A percentile compares a stretch with the other conserved stretches of the same genome.
Evolutionary conservation across 53 echinoderm and acorn worm species (phyloP).

Genomic region (Stichopus horrens): DNA sequence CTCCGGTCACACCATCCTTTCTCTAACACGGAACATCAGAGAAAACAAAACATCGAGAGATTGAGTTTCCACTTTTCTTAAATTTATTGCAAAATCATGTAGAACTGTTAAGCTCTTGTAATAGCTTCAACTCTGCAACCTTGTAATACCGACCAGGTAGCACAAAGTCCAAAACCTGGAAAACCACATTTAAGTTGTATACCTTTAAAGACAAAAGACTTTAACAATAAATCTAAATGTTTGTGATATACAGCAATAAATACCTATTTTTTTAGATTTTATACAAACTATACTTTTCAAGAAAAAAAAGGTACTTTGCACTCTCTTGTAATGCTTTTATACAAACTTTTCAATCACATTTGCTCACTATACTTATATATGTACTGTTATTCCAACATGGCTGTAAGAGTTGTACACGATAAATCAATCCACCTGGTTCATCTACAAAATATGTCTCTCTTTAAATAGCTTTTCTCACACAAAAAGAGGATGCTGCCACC

Average conservation of each 20-base stretch:
- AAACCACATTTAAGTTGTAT: conserved; percentile 12
- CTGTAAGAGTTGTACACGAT: background rate
- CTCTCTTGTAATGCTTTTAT: background rate
- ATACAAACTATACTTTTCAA: background rate
- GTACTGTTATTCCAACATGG: background rate
- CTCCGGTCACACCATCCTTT: no score
- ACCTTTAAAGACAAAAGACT: background rate
- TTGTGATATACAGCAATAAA: conserved; percentile 7
- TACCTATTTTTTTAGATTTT: background rate
- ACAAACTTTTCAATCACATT: conserved; percentile 1
- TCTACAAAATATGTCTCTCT: no score
- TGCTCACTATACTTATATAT: background rate
- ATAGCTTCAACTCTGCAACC: conserved; percentile 8
- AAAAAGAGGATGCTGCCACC: no score
- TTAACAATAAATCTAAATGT: background rate
- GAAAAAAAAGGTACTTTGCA: background rate
- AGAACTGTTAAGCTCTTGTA: background rate
- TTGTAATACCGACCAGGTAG: background rate
- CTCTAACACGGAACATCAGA: no score
- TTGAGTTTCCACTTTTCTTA: background rate
- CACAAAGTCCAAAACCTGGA: background rate
- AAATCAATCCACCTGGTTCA: no score
- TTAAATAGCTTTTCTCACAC: no score
- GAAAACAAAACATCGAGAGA: no score
- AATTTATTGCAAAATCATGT: conserved; percentile 18